Evolutionary conservation across 2,113 vertebrate genomes (phyloP).

Genomic region (Prochilodus magdalenae): DNA sequence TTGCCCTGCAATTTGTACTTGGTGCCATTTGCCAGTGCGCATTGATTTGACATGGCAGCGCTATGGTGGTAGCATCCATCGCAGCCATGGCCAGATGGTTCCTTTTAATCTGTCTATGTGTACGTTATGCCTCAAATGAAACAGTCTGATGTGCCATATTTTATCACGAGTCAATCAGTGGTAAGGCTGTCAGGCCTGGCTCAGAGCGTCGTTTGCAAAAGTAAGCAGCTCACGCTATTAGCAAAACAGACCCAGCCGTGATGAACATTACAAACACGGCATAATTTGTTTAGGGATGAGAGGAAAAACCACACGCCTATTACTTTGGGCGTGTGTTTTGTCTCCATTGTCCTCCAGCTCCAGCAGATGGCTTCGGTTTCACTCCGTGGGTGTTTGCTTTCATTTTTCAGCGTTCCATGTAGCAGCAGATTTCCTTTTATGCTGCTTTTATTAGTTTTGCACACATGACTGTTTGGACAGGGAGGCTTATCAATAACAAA

Average conservation of each 20-base stretch:
- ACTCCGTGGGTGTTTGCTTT: constrained; percentile 25
- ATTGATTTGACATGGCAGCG: constrained; percentile 27
- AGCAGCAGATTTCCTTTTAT: constrained; percentile 37
- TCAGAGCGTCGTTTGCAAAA: constrained; percentile 47
- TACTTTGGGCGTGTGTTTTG: background rate
- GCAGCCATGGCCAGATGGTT: constrained; percentile 56
- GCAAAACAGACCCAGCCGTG: constrained; percentile 54
- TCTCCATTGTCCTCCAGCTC: constrained; percentile 64
- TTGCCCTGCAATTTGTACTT: constrained; percentile 65
- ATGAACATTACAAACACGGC: constrained; percentile 36
- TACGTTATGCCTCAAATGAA: constrained; percentile 61
- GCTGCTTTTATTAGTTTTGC: constrained; percentile 46
- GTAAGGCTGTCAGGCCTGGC: constrained; percentile 45
- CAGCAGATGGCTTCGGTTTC: constrained; percentile 50
- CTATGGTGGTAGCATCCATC: constrained; percentile 54
- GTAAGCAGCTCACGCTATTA: constrained; percentile 59
- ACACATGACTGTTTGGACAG: constrained; percentile 33
- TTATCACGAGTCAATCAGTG: constrained; percentile 64
- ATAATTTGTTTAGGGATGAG: constrained; percentile 36
- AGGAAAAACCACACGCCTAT: background rate
- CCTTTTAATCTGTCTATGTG: constrained; percentile 62
- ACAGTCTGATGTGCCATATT: constrained; percentile 59
- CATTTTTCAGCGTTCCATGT: constrained; percentile 25
- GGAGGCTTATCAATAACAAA: constrained; percentile 46
- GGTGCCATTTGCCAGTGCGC: constrained; percentile 53